Evolutionary conservation across 2,888 invertebrate genomes (phyloP).

Genomic region (Drosophila subsilvestris): DNA sequence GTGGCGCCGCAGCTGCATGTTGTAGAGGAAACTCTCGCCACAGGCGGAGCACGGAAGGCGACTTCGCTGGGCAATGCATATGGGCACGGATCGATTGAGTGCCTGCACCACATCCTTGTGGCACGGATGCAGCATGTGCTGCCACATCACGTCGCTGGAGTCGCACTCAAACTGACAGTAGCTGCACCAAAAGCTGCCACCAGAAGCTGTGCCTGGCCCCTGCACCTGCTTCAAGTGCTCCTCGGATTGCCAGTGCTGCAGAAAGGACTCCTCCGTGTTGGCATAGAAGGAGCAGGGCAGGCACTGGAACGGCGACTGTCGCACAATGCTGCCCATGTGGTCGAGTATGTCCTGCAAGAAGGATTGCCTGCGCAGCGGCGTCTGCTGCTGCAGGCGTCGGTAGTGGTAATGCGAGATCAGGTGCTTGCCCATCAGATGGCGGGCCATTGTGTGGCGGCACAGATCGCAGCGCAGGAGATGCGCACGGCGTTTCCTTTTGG

Average conservation of each 20-base stretch:
- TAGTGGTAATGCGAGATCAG: conserved; percentile 94
- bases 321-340: conserved; percentile 91
- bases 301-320: conserved; percentile 94
- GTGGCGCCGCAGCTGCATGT: conserved; percentile 87
- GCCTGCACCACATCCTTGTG: conserved; percentile 90
- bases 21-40: conserved; percentile 88
- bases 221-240: conserved; percentile 85
- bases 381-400: conserved; percentile 87
- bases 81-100: conserved; percentile 92
- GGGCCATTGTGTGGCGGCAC: conserved; percentile 89
- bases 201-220: conserved; percentile 73
- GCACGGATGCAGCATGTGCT: conserved; percentile 87
- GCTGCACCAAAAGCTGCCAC: conserved; percentile 89
- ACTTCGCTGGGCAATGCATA: conserved; percentile 89
- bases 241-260: conserved; percentile 90
- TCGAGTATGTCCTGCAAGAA: conserved; percentile 88
- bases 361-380: conserved; percentile 71
- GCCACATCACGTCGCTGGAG: conserved; percentile 87
- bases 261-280: conserved; percentile 89
- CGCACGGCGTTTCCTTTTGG: conserved; percentile 83
- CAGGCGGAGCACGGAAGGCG: conserved; percentile 89
- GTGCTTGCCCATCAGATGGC: conserved; percentile 91
- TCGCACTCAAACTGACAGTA: conserved; percentile 89
- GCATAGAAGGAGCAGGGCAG: conserved; percentile 93
- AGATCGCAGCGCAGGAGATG: conserved; percentile 88